Evolutionary conservation across 2,888 invertebrate species (phyloP), one percentile per base, ranked within the genome.

Genomic region (Choreutis nemorana): DNA sequence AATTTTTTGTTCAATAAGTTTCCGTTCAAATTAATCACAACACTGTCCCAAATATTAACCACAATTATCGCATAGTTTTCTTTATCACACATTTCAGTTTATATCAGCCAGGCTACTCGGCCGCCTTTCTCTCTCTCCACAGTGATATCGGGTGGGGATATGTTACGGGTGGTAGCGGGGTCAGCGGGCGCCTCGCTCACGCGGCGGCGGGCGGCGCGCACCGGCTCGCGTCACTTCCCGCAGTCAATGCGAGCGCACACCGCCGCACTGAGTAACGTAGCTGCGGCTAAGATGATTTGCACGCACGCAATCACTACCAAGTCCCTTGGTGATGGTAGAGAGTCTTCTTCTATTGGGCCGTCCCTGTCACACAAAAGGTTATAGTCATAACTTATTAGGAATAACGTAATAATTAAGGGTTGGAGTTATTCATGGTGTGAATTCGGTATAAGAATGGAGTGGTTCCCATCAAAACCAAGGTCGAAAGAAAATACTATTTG

Each of bases 21-120:
- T n/a, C n/a, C n/a, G n/a, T n/a, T n/a, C n/a, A n/a, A n/a, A n/a
- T n/a, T n/a, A n/a, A n/a, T n/a, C n/a, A n/a, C n/a, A n/a, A n/a
- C n/a, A n/a, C n/a, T n/a, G n/a, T n/a, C n/a, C n/a, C n/a, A n/a
- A n/a, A n/a, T n/a, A n/a, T n/a, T n/a, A n/a, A n/a, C n/a, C n/a
- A n/a, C n/a, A n/a, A n/a, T n/a, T n/a, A n/a, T n/a, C n/a, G n/a
- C n/a, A n/a, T n/a, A n/a, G 5, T 25, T 14, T 25, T n/a, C n/a
- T n/a, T n/a, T n/a, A n/a, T n/a, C n/a, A n/a, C n/a, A n/a, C n/a
- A n/a, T 6, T 16, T n/a, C 30, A 33, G 20, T 53, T 75, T 79
- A 84, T 50, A 82, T 81, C 34, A 83, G 70, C 84, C 84, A 84
- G 14, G 83, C 84, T 4, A 84, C 83, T 15, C 82, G 62, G 6